Evolutionary conservation across 2,113 vertebrate species (phyloP).

Genomic region (Tachysurus fulvidraco): DNA sequence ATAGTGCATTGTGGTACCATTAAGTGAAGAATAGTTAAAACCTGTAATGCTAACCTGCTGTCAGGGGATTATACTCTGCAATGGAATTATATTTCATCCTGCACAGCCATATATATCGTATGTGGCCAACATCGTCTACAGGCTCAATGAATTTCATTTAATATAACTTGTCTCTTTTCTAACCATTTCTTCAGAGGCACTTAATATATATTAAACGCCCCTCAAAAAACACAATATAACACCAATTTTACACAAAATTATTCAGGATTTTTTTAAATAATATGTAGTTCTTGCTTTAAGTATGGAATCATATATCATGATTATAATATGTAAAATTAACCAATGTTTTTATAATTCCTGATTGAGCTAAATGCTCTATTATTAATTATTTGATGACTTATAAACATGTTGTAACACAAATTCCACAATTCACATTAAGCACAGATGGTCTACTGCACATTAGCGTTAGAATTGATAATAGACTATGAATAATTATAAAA

Average conservation of each 20-base stretch:
- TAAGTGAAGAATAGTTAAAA: conserved; percentile 75
- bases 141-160: conserved; percentile 76
- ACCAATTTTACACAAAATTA: background rate
- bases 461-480: background rate
- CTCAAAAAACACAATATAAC: background rate
- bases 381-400: background rate
- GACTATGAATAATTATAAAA: background rate
- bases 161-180: conserved; percentile 54
- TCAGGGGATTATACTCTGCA: conserved; percentile 66
- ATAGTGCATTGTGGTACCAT: conserved; percentile 67
- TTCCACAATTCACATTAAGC: background rate
- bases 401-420: background rate
- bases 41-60: conserved; percentile 76
- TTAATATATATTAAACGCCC: background rate
- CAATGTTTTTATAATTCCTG: background rate
- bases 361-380: background rate
- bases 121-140: conserved; percentile 65
- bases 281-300: background rate
- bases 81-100: conserved; percentile 65
- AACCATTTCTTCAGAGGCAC: background rate
- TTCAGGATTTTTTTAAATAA: background rate
- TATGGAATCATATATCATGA: background rate
- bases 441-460: background rate
- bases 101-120: conserved; percentile 58
- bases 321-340: background rate